Evolutionary conservation across 2,888 invertebrate genomes (phyloP).

Genomic region (Pinctada fucata): DNA sequence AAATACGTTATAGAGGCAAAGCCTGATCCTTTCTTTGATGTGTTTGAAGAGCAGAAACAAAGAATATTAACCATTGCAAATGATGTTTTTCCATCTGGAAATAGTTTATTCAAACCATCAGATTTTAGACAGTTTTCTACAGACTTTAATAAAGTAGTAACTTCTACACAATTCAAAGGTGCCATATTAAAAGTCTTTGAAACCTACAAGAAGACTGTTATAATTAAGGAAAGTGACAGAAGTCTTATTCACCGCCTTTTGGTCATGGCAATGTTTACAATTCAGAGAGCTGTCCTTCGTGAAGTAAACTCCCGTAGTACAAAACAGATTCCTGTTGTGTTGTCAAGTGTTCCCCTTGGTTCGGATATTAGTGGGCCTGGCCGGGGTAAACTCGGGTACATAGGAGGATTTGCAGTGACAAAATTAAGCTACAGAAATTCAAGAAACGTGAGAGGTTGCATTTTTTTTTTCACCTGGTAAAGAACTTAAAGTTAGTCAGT

Average conservation of each 20-base stretch:
- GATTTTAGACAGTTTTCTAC: conserved; percentile 10
- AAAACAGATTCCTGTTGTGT: not conserved
- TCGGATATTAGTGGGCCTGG: conserved; percentile 5
- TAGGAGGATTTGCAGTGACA: conserved; percentile 33
- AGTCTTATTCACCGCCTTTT: not conserved
- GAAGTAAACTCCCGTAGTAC: not conserved
- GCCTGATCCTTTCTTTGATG: not conserved
- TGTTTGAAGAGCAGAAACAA: not conserved
- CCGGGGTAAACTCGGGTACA: conserved; percentile 31
- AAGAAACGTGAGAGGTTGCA: conserved; percentile 9
- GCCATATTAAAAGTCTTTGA: not conserved
- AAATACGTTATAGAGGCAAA: not conserved
- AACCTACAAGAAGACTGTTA: no score
- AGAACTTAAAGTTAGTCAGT: not conserved
- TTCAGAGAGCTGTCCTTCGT: conserved; percentile 3
- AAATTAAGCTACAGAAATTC: conserved; percentile 31
- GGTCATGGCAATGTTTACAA: conserved; percentile 22
- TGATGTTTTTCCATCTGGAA: not conserved
- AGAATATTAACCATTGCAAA: not conserved
- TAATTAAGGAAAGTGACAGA: not conserved
- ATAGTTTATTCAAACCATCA: not conserved
- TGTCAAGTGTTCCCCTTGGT: not conserved
- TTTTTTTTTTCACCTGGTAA: conserved; percentile 32
- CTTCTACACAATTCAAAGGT: not conserved
- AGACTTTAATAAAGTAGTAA: not conserved